Base-by-base conservation (phyloP, 2,888 invertebrate genomes). In the Cephus nigrinus region DNA sequence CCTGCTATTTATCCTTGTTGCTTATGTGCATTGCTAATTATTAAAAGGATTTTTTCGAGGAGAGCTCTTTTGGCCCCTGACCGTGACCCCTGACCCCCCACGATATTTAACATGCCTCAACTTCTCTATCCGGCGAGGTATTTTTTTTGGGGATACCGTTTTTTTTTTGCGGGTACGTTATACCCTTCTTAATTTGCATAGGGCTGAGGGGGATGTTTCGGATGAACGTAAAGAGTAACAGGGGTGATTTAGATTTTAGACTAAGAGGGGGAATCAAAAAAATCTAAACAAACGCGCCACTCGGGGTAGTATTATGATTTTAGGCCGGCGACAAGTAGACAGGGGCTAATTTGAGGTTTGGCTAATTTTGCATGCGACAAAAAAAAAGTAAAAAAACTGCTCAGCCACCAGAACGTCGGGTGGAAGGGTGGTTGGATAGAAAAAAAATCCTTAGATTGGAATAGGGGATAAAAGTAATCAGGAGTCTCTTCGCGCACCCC, bases 341-440 rank as follows among this genome's bases (percentile, higher is more conserved):
- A 79, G 80, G 76, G 84, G 82, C 85, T 89, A 87, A 89, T 90
- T 90, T 86, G 87, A 86, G 88, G 89, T 88, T 86, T 79, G 84
- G 82, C 86, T 88, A 87, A 90, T 90, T 89, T 86, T 80, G 81
- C 85, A 87, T 85, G 84, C 85, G 82, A 83, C 82, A 84, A 86
- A 84, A 84, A 84, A 86, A 85, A 75, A 31, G 69, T 15, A 78
- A 80, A 77, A 80, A 82, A 82, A 80, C 76, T 76, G 79, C 32
- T 75, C 40, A 15, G 40, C 40, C 15, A 40, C 40, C 40, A 5
- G 15, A 15, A 40, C 15, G 40, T 40, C 30, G 32, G 32, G 69
- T 23, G 69, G 1, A n/a, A 69, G 30, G 68, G 76, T 34, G 72
- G 33, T 33, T 55, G 23, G 40, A 15, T 40, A 40, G 40, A 76